Evolutionary conservation across 2,797 vertebrate species (phyloP).

Genomic region (Liparis tanakae): DNA sequence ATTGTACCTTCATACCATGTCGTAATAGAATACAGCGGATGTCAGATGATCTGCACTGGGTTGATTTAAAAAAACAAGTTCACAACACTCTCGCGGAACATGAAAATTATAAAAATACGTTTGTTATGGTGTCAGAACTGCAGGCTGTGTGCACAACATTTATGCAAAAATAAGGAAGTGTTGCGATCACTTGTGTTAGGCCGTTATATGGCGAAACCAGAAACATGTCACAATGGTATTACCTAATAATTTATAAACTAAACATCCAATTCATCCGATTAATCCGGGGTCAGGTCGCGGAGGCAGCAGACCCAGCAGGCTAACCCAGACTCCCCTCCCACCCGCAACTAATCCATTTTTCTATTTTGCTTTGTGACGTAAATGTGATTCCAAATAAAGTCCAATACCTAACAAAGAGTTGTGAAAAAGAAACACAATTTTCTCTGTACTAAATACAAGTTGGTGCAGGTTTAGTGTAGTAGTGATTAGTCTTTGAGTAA

Average conservation of each 20-base stretch:
- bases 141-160: not conserved
- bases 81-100: not conserved
- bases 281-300: too few relatives aligned
- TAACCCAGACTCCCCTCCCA: too few relatives aligned
- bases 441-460: not conserved
- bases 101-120: not conserved
- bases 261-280: not conserved
- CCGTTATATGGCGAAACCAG: not conserved
- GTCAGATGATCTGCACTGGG: not conserved
- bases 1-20: not conserved
- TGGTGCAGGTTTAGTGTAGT: not conserved
- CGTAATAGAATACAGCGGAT: not conserved
- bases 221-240: not conserved
- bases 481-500: not conserved
- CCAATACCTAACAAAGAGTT: not conserved
- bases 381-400: not conserved
- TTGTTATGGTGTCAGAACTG: not conserved
- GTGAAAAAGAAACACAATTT: not conserved
- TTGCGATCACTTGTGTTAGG: not conserved
- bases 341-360: not conserved
- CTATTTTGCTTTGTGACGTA: not conserved
- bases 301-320: too few relatives aligned
- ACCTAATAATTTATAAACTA: not conserved
- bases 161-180: not conserved
- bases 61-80: not conserved